Conservation (phyloP, 2,888 invertebrate genomes). For the Rhimphoctona megacephalus region DNA sequence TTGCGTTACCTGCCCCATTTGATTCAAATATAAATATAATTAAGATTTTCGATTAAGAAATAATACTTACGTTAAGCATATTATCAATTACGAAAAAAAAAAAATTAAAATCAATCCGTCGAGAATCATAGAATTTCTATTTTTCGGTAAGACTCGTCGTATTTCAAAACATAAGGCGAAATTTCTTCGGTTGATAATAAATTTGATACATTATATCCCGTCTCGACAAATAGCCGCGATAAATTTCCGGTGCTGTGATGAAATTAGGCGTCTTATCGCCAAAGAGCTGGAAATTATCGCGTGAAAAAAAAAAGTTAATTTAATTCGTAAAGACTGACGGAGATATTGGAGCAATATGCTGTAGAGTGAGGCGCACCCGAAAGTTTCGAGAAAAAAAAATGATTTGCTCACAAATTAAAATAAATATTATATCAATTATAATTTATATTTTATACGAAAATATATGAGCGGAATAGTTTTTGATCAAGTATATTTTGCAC, state of each 20-base stretch:
- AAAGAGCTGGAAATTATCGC: slow-evolving; percentile 29
- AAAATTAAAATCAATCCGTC: background rate
- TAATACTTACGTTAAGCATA: background rate
- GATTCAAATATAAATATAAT: background rate
- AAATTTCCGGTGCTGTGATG: slow-evolving; percentile 58
- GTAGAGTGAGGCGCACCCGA: background rate
- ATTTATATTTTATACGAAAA: background rate
- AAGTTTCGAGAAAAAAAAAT: background rate
- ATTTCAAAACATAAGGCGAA: background rate
- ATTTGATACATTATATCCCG: background rate
- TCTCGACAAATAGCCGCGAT: slow-evolving; percentile 1
- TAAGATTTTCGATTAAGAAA: background rate
- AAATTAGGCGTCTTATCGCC: slow-evolving; percentile 8
- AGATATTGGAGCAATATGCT: slow-evolving; percentile 7
- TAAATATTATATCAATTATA: background rate
- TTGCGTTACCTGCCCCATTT: too few species aligned
- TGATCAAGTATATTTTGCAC: background rate
- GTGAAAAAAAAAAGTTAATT: slow-evolving; percentile 15
- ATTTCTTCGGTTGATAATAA: background rate
- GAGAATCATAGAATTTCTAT: background rate
- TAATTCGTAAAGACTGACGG: slow-evolving; percentile 33
- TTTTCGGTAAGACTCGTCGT: slow-evolving; percentile 2
- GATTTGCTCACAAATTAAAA: background rate
- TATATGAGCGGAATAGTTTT: background rate
- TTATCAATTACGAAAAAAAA: background rate